These are phyloP conservation scores for Ramphastos sulfuratus DNA, from an alignment of 2,113 vertebrate genomes.

Conservation along the genomic window DNA sequence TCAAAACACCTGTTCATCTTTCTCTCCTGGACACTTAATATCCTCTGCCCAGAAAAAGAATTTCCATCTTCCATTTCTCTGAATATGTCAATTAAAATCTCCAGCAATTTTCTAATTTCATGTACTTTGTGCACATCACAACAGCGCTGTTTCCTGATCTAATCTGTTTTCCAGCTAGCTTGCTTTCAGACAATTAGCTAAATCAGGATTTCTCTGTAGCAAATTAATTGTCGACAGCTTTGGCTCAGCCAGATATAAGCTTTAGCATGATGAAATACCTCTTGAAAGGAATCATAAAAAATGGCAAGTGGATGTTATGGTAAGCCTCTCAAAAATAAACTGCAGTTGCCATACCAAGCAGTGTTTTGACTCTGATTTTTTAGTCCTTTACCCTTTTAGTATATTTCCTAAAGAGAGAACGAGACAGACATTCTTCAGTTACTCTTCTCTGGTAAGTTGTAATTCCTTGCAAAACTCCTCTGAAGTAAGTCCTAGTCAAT, in stretches of 20 bases:
- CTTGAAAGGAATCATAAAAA: slow-evolving; percentile 8
- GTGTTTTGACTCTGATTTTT: background rate
- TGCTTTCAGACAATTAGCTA: slow-evolving; percentile 37
- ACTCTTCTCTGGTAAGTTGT: background rate
- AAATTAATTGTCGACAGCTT: slow-evolving; percentile 23
- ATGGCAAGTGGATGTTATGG: background rate
- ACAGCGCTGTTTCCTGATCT: background rate
- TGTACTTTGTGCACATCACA: background rate
- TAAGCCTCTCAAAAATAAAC: background rate
- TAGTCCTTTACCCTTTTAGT: background rate
- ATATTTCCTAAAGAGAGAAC: background rate
- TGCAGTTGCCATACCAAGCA: background rate
- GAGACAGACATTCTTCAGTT: background rate
- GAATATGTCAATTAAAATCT: background rate
- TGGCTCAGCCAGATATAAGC: background rate
- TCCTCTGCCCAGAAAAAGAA: background rate
- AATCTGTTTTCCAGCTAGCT: background rate
- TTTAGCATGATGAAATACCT: background rate
- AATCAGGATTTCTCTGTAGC: background rate
- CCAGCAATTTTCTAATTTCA: background rate
- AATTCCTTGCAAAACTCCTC: background rate
- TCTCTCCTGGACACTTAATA: background rate
- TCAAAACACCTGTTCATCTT: background rate
- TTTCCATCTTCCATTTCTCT: background rate
- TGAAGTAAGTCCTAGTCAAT: background rate